Evolutionary conservation across 1,140 invertebrate genomes (phyloP), one percentile per base, ranked within the genome.

Genomic region (Globodera ellingtonae): DNA sequence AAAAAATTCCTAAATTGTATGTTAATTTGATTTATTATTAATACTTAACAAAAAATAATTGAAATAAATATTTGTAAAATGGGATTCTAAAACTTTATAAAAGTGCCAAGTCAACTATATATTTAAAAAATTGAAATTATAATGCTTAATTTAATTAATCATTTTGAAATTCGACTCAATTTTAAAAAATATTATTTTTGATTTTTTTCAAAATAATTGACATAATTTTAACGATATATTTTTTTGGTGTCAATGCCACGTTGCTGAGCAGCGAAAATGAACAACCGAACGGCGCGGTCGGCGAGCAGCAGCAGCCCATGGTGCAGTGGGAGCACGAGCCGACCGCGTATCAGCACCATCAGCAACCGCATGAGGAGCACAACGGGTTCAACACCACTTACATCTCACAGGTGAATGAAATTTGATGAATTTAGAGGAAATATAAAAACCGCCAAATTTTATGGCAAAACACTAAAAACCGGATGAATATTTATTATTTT

Each of bases 321-420:
- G 56, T 70, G 21, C 67, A 70, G 35, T 70, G 67, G 67, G 21
- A 9, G 67, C 13, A 62, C 56, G 67, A 24, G 46, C 35, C n/a
- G n/a, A 70, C 6, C 46, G 10, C 24, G 24, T 18, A 70, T 21
- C 67, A 67, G 67, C 67, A 70, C 24, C 67, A 70, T 21, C 66
- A 67, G 35, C 66, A 70, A 44, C 67, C 10, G 24, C 67, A 70
- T 0, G 10, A 35, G 9, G 24, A 35, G 13, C 46, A 67, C n/a
- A 67, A 67, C 69, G 75, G 62, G 13, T 18, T 77, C 52, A 81
- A 81, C 47, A 81, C 80, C n/a, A 81, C 65, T 21, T 79, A 79
- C 52, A 81, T 81, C 72, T 81, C 80, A 21, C 74, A 81, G 80
- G 80, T 81, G 48, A 8, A 50, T 15, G 6, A 35, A 35, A 35